These are phyloP conservation scores for Cynopterus brachyotis DNA, from an alignment of 2,113 vertebrate species.

Conservation along the genomic window DNA sequence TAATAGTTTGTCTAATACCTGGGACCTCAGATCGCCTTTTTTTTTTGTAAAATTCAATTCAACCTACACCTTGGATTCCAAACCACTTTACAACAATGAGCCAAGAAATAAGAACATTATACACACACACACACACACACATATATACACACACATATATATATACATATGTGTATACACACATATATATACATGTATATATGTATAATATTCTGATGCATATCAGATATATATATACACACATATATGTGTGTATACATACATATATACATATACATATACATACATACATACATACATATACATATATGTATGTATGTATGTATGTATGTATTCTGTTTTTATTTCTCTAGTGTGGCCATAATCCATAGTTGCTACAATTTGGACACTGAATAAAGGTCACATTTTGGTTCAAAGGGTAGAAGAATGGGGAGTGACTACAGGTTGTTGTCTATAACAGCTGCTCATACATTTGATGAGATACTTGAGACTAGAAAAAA, in stretches of 20 bases:
- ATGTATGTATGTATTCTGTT: background rate
- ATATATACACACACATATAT: too few species aligned
- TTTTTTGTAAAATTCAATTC: background rate
- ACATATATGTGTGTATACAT: too few species aligned
- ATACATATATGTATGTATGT: background rate
- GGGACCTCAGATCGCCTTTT: background rate
- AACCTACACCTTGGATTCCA: background rate
- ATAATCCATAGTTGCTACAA: background rate
- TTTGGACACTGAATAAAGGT: background rate
- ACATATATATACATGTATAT: too few species aligned
- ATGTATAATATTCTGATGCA: too few species aligned
- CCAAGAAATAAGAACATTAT: background rate
- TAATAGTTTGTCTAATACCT: background rate
- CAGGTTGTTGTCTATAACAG: background rate
- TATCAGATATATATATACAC: too few species aligned
- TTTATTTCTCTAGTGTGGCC: background rate
- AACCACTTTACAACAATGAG: background rate
- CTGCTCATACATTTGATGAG: background rate
- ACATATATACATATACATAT: too few species aligned
- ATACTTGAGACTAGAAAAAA: background rate
- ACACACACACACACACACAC: too few species aligned
- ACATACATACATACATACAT: too few species aligned
- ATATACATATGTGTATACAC: too few species aligned
- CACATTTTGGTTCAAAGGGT: background rate
- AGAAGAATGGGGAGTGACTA: background rate